These are phyloP conservation scores for Pasiphila rectangulata DNA, from an alignment of 2,888 invertebrate genomes.

Conservation along the genomic window DNA sequence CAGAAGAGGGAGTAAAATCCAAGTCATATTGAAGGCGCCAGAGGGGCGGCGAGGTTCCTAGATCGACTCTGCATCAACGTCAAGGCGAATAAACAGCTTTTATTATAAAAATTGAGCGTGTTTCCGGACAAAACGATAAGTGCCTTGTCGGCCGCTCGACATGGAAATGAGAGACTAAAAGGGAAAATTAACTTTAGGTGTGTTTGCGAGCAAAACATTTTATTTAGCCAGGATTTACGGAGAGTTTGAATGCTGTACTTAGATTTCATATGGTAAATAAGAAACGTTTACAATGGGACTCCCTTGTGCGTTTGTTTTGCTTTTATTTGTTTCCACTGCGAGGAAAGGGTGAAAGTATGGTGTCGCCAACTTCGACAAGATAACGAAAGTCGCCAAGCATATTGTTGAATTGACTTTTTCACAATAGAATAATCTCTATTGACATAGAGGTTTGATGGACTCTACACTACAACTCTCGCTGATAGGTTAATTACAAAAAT, in stretches of 20 bases:
- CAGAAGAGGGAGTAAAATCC: background rate
- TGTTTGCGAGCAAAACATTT: conserved; percentile 35
- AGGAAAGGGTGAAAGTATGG: no score
- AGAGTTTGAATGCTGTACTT: conserved; percentile 20
- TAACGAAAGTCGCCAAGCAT: no score
- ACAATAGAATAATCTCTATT: no score
- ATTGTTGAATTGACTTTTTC: no score
- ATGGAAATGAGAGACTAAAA: conserved; percentile 48
- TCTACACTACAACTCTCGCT: no score
- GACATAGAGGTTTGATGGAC: no score
- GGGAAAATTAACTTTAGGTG: conserved; percentile 46
- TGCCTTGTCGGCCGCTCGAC: conserved; percentile 46
- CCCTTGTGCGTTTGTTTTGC: background rate
- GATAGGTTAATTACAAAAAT: no score
- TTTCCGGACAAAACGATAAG: conserved; percentile 30
- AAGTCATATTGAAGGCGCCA: conserved; percentile 14
- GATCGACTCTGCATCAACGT: conserved; percentile 40
- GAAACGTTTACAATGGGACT: conserved; percentile 4
- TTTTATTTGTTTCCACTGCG: no score
- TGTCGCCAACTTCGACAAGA: no score
- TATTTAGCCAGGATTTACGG: conserved; percentile 32
- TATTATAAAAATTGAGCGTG: conserved; percentile 63
- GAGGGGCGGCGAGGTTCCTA: conserved; percentile 13
- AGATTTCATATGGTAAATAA: conserved; percentile 15
- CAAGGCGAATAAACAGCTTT: conserved; percentile 53